Evolutionary conservation across 1,140 invertebrate genomes (phyloP).

Genomic region (Dreissena polymorpha): DNA sequence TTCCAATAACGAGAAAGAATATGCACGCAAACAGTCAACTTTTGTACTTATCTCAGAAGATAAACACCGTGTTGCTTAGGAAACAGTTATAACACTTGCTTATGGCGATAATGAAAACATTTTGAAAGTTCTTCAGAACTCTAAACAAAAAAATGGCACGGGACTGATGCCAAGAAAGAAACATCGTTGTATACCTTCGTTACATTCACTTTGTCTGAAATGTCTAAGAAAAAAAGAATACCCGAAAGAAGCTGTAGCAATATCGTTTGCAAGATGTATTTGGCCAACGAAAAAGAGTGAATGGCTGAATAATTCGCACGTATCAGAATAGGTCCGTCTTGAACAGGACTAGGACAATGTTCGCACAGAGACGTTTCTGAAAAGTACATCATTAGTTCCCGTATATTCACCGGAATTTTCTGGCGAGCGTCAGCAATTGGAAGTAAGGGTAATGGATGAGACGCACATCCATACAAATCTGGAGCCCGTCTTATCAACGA

Average conservation of each 20-base stretch:
- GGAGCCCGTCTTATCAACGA: too few relatives aligned
- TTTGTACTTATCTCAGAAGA: too few relatives aligned
- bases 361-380: background rate
- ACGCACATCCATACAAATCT: slow-evolving; percentile 14
- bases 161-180: too few relatives aligned
- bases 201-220: background rate
- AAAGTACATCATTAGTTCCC: background rate
- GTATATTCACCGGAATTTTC: slow-evolving; percentile 5
- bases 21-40: too few relatives aligned
- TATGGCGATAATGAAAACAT: too few relatives aligned
- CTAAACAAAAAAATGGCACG: too few relatives aligned
- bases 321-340: background rate
- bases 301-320: background rate
- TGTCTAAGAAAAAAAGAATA: background rate
- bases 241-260: slow-evolving; percentile 24
- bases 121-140: too few relatives aligned
- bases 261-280: background rate
- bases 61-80: too few relatives aligned
- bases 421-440: background rate
- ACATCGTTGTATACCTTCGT: background rate
- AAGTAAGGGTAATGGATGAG: slow-evolving; percentile 12
- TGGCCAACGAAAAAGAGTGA: background rate
- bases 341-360: background rate
- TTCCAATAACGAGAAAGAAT: too few relatives aligned
- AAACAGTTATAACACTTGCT: too few relatives aligned